Evolutionary conservation across 2,113 vertebrate species (phyloP), one percentile per base, ranked within the genome.

Genomic region (Ptyas mucosa): DNA sequence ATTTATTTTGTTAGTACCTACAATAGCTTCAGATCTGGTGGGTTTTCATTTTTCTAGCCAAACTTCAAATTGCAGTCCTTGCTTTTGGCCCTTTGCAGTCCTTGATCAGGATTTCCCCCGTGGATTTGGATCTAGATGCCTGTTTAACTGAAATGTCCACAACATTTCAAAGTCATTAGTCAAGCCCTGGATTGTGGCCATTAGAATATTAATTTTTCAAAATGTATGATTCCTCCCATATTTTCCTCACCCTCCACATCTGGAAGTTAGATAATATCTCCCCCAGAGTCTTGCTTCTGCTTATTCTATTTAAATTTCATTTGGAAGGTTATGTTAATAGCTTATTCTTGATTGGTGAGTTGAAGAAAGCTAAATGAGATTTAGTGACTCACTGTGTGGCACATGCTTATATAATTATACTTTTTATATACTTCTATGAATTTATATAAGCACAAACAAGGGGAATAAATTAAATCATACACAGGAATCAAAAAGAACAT

Each of bases 241-340:
- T 95, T 97, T 96, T 97, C 96, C 93, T 96, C 93, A 88, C 96
- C 95, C 95, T 49, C 88, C 93, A 94, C 95, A 97, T 97, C 97
- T 97, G 97, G 96, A 97, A 97, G 97, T 97, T 96, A 97, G 97
- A 98, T 97, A 98, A 97, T 94, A 94, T 97, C 96, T 97, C 97
- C 96, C 96, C 93, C 88, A 94, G 97, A 54, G 96, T 88, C 94
- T 85, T 96, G 91, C 87, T 96, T 95, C 95, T 95, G 94, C 94
- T 96, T 96, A 96, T 92, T 75, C 75, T 75, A 75, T 94, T 97
- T 96, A 97, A 94, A 96, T 96, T 97, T 94, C 94, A 93, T 85
- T 92, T 96, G 88, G 85, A 94, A 94, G 69, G n/a, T 94, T 94
- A 93, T 96, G 91, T 92, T 96, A 97, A 96, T 94, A 94, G 94